A percentile compares a stretch with the other conserved stretches of the same genome.
These are phyloP conservation scores for Micrasema longulum DNA, from an alignment of 1,140 invertebrate genomes.

Conservation along the genomic window DNA sequence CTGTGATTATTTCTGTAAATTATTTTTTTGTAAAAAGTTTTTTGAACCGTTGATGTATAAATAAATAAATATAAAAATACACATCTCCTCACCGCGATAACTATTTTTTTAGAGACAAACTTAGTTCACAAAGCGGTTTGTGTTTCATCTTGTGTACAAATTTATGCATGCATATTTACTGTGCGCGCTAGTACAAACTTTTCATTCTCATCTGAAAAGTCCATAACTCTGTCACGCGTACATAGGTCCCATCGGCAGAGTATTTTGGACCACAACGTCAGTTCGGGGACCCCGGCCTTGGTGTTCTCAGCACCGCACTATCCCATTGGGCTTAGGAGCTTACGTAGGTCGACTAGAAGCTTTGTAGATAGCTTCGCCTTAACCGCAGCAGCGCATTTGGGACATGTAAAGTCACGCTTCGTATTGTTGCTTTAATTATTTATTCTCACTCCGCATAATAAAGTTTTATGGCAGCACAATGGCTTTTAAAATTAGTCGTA, in stretches of 20 bases:
- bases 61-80: too few species aligned
- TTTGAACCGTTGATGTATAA: too few species aligned
- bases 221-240: not conserved
- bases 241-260: not conserved
- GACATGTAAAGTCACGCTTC: constrained; percentile 10
- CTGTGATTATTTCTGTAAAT: too few species aligned
- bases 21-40: too few species aligned
- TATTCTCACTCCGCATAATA: not conserved
- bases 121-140: too few species aligned
- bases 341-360: constrained; percentile 3
- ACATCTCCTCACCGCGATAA: too few species aligned
- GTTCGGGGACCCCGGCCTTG: not conserved
- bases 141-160: too few species aligned
- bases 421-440: constrained; percentile 6
- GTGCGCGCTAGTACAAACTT: too few species aligned
- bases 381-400: constrained; percentile 1
- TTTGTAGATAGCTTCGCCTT: not conserved
- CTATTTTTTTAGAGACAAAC: too few species aligned
- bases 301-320: not conserved
- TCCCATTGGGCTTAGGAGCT: constrained; percentile 7
- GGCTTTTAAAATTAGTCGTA: too few species aligned
- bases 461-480: not conserved
- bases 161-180: too few species aligned
- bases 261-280: not conserved
- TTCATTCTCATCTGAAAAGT: too few species aligned